Percentiles rank a stretch among this genome's conserved stretches.
These are phyloP conservation scores for Melanostigma gelatinosum DNA, from an alignment of 2,113 vertebrate genomes.

Conservation along the genomic window DNA sequence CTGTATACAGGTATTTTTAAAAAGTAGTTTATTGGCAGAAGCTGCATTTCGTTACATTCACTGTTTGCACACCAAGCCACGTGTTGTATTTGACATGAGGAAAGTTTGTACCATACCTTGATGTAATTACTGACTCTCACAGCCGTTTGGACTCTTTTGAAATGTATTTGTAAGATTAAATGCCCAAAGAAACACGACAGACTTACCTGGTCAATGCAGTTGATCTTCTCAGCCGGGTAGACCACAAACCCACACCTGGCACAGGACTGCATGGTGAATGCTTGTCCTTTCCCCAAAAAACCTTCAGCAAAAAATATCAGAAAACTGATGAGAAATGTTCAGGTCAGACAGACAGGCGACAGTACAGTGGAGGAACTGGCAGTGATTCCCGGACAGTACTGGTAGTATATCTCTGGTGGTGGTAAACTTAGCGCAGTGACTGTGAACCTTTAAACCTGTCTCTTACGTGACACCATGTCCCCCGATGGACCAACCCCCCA, in stretches of 20 bases:
- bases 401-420: conserved; percentile 57
- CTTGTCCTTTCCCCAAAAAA: conserved; percentile 44
- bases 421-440: conserved; percentile 80
- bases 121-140: background rate
- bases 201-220: conserved; percentile 94
- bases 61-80: background rate
- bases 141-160: background rate
- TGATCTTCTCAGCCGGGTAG: conserved; percentile 98
- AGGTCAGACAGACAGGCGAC: background rate
- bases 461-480: conserved; percentile 77
- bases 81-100: background rate
- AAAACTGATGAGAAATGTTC: conserved; percentile 9
- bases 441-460: conserved; percentile 61
- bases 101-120: background rate
- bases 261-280: conserved; percentile 84
- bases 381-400: conserved; percentile 50
- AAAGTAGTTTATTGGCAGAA: background rate
- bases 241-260: conserved; percentile 95
- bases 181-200: background rate
- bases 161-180: background rate
- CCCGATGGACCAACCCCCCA: conserved; percentile 55
- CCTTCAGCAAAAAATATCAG: conserved; percentile 32
- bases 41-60: background rate
- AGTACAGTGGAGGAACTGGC: conserved; percentile 19
- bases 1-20: conserved; percentile 5